A percentile compares a stretch with the other conserved stretches of the same genome.
Conservation (phyloP, 23 tunicate species). For the Botrylloides violaceus region DNA sequence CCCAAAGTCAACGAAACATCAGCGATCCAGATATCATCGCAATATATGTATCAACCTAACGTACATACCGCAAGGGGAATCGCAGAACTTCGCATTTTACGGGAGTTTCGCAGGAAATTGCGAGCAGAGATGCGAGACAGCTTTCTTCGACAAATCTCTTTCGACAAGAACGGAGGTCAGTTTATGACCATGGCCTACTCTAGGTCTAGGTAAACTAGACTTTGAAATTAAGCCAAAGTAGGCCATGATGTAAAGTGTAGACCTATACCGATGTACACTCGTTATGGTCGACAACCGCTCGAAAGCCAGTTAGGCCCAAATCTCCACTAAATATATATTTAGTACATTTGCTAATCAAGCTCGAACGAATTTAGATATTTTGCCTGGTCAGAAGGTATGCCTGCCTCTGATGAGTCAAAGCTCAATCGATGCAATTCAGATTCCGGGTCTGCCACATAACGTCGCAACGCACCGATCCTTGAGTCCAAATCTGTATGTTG, state of each 20-base stretch:
- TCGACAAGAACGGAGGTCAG: slow-evolving; percentile 20
- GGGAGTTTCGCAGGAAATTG: slow-evolving; percentile 13
- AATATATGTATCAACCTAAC: slow-evolving; percentile 14
- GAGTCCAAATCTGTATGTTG: slow-evolving; percentile 32
- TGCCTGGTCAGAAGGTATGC: slow-evolving; percentile 29
- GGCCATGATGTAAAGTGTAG: too few relatives aligned
- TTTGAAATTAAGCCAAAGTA: too few relatives aligned
- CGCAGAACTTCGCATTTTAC: slow-evolving; percentile 7
- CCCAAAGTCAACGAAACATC: too few relatives aligned
- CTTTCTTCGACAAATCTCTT: slow-evolving; percentile 11
- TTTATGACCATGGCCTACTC: too few relatives aligned
- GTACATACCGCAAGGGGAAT: background rate
- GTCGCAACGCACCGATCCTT: slow-evolving; percentile 10
- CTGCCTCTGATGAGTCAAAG: slow-evolving; percentile 18
- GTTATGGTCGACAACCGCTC: too few relatives aligned
- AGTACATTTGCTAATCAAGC: too few relatives aligned
- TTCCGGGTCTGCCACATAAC: slow-evolving; percentile 9
- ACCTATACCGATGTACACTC: too few relatives aligned
- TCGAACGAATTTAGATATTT: slow-evolving; percentile 1
- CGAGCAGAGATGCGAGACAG: slow-evolving; percentile 9
- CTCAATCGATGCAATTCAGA: slow-evolving; percentile 9
- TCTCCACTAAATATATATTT: background rate
- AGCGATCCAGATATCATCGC: background rate
- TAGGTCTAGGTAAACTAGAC: too few relatives aligned
- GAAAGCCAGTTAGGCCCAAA: background rate